Percentiles rank a stretch among this genome's conserved stretches.
Evolutionary conservation across 2,888 invertebrate genomes (phyloP).

Genomic region (Caenorhabditis panamensis): DNA sequence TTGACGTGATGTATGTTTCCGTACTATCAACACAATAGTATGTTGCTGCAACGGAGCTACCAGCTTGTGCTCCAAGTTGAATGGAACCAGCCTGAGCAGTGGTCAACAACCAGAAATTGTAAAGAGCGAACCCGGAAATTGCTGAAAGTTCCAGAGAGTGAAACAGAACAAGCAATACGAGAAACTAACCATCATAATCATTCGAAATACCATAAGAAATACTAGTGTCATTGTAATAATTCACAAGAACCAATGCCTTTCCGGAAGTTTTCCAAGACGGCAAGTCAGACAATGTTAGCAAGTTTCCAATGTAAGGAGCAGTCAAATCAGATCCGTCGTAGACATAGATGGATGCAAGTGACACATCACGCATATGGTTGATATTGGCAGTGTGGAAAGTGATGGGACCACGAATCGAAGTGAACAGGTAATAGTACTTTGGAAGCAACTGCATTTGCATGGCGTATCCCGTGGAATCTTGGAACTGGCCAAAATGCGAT

Average conservation of each 20-base stretch:
- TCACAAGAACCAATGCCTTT: conserved; percentile 9
- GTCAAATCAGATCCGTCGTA: conserved; percentile 17
- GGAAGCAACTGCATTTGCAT: background rate
- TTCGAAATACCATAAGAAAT: conserved; percentile 16
- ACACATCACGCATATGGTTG: background rate
- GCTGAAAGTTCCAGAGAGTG: background rate
- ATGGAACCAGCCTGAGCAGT: background rate
- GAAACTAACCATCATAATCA: conserved; percentile 2
- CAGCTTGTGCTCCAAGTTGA: background rate
- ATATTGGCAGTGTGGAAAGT: conserved; percentile 3
- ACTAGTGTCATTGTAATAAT: background rate
- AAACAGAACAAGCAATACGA: background rate
- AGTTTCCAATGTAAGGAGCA: conserved; percentile 14
- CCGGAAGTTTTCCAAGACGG: background rate
- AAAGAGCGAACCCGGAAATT: conserved; percentile 2
- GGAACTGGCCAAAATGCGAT: background rate
- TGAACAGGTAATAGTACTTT: conserved; percentile 12
- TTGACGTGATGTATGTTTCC: conserved; percentile 1
- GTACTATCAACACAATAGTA: background rate
- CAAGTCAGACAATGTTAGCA: background rate
- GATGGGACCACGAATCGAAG: conserved; percentile 1
- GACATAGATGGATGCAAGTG: conserved; percentile 11
- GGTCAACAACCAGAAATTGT: background rate
- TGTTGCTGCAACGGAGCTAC: background rate
- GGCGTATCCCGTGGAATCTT: background rate